Percentiles rank a stretch among this genome's conserved stretches.
These are phyloP conservation scores for Kryptopterus vitreolus DNA, from an alignment of 2,797 vertebrate species.

Conservation along the genomic window DNA sequence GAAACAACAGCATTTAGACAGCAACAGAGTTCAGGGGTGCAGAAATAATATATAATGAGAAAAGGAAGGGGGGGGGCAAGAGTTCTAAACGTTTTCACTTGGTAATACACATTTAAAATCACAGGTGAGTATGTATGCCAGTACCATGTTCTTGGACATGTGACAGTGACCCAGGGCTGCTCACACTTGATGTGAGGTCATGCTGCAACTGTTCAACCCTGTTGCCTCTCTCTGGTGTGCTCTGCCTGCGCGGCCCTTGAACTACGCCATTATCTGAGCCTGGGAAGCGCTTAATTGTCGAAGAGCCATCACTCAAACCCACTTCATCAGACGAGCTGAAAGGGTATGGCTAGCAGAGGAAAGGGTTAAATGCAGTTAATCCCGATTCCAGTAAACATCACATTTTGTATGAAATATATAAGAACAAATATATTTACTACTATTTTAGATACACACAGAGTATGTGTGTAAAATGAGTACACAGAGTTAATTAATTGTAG, in stretches of 20 bases:
- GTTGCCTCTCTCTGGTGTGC: slow-evolving; percentile 80
- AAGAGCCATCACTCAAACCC: slow-evolving; percentile 79
- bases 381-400: not conserved
- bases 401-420: not conserved
- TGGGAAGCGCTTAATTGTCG: slow-evolving; percentile 86
- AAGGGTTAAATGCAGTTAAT: slow-evolving; percentile 4
- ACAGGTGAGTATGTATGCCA: not conserved
- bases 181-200: slow-evolving; percentile 80
- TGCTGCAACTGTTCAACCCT: slow-evolving; percentile 66
- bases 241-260: slow-evolving; percentile 80
- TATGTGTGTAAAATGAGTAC: not conserved
- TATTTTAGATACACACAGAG: not conserved
- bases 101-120: not conserved
- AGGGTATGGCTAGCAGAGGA: slow-evolving; percentile 77
- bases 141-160: slow-evolving; percentile 65
- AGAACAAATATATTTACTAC: not conserved
- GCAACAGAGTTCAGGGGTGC: not conserved
- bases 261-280: slow-evolving; percentile 76
- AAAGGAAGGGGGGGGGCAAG: too few species aligned
- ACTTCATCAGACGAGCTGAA: slow-evolving; percentile 84
- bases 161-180: slow-evolving; percentile 81
- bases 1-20: slow-evolving; percentile 24
- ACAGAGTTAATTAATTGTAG: not conserved
- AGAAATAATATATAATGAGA: slow-evolving; percentile 16
- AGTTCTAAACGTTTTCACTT: not conserved